These are phyloP conservation scores for Ceratosolen fusciceps DNA, from an alignment of 1,140 invertebrate genomes.

Conservation along the genomic window DNA sequence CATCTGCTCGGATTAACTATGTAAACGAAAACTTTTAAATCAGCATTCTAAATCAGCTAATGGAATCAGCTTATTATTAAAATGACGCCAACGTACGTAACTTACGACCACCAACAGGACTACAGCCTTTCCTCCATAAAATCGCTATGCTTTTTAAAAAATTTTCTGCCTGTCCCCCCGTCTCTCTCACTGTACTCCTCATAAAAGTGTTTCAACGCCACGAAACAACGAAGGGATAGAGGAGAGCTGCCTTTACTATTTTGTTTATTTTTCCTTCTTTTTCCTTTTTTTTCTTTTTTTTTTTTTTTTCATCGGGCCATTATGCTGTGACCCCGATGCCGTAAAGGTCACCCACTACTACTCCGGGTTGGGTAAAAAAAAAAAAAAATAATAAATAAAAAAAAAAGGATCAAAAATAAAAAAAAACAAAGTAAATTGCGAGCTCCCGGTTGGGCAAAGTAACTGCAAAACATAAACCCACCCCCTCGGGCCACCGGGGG, in stretches of 20 bases:
- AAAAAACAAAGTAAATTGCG: no score
- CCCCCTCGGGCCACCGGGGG: neutral
- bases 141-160: no score
- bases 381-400: neutral
- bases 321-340: neutral
- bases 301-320: neutral
- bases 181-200: neutral
- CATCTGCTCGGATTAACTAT: conserved; percentile 22
- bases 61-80: conserved; percentile 37
- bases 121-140: no score
- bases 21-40: conserved; percentile 42
- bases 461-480: neutral
- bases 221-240: neutral
- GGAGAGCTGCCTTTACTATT: no score
- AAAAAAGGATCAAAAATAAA: no score
- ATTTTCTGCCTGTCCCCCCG: neutral
- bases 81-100: neutral
- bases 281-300: no score
- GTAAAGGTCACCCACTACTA: neutral
- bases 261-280: no score
- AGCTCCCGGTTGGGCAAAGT: neutral
- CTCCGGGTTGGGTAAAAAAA: neutral
- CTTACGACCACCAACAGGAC: neutral
- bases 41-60: conserved; percentile 44
- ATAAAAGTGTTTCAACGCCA: neutral